Evolutionary conservation across 1,140 invertebrate species (phyloP).

Genomic region (Hestina assimilis): DNA sequence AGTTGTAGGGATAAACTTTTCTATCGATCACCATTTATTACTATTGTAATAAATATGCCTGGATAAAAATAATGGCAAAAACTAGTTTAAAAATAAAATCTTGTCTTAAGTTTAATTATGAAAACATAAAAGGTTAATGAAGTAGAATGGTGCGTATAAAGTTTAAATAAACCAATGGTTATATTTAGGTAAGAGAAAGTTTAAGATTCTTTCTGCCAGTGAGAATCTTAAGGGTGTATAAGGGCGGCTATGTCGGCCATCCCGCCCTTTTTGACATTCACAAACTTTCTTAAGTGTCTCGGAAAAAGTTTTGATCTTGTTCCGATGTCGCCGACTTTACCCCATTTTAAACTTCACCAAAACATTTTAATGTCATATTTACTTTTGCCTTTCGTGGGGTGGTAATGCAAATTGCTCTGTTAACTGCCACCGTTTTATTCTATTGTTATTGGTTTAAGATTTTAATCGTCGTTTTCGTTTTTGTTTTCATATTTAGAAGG

Average conservation of each 20-base stretch:
- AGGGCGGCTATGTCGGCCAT: slow-evolving; percentile 54
- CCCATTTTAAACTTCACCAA: slow-evolving; percentile 3
- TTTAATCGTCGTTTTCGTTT: no score
- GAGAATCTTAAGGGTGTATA: slow-evolving; percentile 54
- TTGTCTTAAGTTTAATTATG: no score
- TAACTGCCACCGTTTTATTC: not conserved
- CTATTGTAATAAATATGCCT: no score
- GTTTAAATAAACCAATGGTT: no score
- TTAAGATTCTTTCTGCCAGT: not conserved
- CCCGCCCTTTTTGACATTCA: slow-evolving; percentile 71
- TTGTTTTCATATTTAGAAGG: no score
- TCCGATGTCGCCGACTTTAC: slow-evolving; percentile 47
- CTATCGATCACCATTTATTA: no score
- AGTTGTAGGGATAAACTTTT: no score
- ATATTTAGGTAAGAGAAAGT: no score
- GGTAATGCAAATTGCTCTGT: not conserved
- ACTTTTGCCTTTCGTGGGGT: not conserved
- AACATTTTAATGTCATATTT: slow-evolving; percentile 45
- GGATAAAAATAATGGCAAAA: no score
- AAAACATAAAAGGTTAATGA: no score
- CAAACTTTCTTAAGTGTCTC: slow-evolving; percentile 56
- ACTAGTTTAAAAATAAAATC: no score
- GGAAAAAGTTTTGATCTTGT: slow-evolving; percentile 66
- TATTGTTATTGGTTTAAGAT: not conserved
- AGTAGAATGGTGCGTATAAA: no score